Conservation (phyloP, 2,888 invertebrate species). For the Andrena trimmerana region DNA sequence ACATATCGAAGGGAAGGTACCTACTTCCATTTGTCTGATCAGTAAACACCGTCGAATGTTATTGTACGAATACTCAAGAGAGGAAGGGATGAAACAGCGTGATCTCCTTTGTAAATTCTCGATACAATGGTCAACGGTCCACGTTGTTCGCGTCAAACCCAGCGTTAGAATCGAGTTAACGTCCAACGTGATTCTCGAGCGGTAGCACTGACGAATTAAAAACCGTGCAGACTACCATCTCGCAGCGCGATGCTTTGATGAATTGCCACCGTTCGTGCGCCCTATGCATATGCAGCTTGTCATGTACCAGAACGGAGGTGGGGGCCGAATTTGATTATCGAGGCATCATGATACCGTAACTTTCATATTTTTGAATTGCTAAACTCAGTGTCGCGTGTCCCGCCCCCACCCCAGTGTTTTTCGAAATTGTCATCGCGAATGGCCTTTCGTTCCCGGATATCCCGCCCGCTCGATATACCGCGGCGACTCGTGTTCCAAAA, state of each 20-base stretch:
- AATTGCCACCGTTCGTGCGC: slow-evolving; percentile 52
- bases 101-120: neutral
- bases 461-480: neutral
- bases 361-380: neutral
- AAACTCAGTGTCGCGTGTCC: neutral
- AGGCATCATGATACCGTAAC: slow-evolving; percentile 7
- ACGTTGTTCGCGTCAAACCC: neutral
- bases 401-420: neutral
- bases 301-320: neutral
- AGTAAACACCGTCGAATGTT: too few relatives aligned
- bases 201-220: slow-evolving; percentile 45
- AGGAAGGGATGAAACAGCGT: too few relatives aligned
- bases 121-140: neutral
- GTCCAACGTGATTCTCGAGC: neutral
- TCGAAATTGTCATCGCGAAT: neutral
- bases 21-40: too few relatives aligned
- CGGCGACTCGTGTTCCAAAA: neutral
- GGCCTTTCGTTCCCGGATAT: neutral
- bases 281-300: slow-evolving; percentile 55
- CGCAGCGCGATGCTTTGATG: slow-evolving; percentile 53
- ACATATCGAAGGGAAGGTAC: too few relatives aligned
- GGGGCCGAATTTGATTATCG: slow-evolving; percentile 38
- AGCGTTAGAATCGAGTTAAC: neutral
- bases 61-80: too few relatives aligned
- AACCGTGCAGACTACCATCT: slow-evolving; percentile 51